Base-by-base conservation (phyloP, 2,797 vertebrate genomes). In the Crax fasciolata region DNA sequence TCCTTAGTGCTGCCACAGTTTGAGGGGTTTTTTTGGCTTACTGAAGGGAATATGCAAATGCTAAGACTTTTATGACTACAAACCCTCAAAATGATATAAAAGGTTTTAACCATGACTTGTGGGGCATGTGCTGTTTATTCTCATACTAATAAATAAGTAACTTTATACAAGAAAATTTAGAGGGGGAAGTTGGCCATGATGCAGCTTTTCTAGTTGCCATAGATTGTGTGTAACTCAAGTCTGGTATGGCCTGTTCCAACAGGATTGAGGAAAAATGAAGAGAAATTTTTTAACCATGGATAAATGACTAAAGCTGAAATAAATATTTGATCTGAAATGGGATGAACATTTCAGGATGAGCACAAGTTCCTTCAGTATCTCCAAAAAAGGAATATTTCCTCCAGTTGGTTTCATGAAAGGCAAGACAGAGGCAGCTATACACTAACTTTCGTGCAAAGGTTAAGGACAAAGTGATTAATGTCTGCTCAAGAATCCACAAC, bases 21-120 rank as follows among this genome's bases (percentile, higher is more conserved):
- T 43, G 72, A 83, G 44, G 44, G 11, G 49, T 70, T 65, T 80
- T 51, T 87, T 80, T 94, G 82, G 23, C n/a, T 93, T 92, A 35
- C 58, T 71, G 48, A 43, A 23, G 13, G 59, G 35, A 85, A 67
- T 80, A 59, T 74, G 59, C 72, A 66, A 79, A 71, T 80, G 74
- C 30, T 27, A n/a, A 79, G 24, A 70, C 17, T 73, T 93, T 38
- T 67, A 59, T 0, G 9, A 80, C 65, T 63, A 63, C 28, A 74
- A 61, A 30, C 20, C 6, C 49, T 85, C 63, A 59, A 32, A 57
- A 57, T 87, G 48, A n/a, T 57, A 14, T 15, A 52, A 13, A 68
- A 78, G 15, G 65, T 66, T 94, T 83, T 46, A 74, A 41, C 39
- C 8, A 6, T 63, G 17, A 67, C 32, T 71, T 68, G 38, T 54